A percentile compares a stretch with the other conserved stretches of the same genome.
Conservation (phyloP, 2,888 invertebrate genomes). For the Conistra vaccinii region DNA sequence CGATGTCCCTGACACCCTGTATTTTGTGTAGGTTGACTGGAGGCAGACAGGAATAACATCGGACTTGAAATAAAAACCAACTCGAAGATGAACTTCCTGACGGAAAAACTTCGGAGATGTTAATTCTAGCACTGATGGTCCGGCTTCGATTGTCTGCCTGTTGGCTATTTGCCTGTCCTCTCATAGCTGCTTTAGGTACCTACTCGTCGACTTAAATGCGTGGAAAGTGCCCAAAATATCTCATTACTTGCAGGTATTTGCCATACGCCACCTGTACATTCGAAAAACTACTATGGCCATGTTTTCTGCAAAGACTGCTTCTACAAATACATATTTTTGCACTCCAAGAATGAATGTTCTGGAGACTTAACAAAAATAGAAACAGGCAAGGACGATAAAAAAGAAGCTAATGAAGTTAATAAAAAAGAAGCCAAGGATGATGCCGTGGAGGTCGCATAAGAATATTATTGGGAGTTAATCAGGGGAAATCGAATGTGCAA, state of each 20-base stretch:
- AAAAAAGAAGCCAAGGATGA: conserved; percentile 3
- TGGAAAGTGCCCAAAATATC: not conserved
- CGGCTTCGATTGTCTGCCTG: not conserved
- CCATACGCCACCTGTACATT: conserved; percentile 56
- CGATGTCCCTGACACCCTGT: too few species aligned
- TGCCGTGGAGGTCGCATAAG: not conserved
- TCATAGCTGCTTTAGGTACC: not conserved
- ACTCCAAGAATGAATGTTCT: conserved; percentile 49
- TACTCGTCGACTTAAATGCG: not conserved
- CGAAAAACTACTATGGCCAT: conserved; percentile 67
- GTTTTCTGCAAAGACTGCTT: conserved; percentile 71
- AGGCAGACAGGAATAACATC: too few species aligned
- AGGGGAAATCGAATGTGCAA: not conserved
- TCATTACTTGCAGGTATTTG: conserved; percentile 67
- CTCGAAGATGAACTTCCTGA: too few species aligned
- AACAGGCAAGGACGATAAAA: conserved; percentile 16
- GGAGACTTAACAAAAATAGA: conserved; percentile 50
- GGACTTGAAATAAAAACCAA: too few species aligned
- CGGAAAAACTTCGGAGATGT: too few species aligned
- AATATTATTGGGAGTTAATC: not conserved
- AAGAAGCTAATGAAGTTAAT: not conserved
- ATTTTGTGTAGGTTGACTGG: too few species aligned
- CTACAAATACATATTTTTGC: conserved; percentile 71
- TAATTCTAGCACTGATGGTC: too few species aligned
- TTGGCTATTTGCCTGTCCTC: not conserved